Evolutionary conservation across 2,113 vertebrate species (phyloP).

Genomic region (Atherinomorus stipes): DNA sequence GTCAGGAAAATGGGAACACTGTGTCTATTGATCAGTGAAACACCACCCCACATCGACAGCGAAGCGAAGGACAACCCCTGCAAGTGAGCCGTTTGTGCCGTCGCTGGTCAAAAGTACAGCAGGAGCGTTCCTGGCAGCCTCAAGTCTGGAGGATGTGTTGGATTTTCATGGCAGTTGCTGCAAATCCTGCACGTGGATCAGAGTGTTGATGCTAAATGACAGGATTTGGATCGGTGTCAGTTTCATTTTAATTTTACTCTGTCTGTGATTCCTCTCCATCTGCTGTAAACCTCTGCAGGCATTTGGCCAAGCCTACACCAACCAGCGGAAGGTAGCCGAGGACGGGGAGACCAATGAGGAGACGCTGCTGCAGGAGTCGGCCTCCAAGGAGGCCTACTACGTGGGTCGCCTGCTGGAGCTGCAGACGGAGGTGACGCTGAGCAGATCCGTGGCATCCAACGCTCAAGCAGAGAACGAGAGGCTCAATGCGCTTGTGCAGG

Average conservation of each 20-base stretch:
- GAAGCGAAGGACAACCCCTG: slow-evolving; percentile 23
- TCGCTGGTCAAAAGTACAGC: slow-evolving; percentile 22
- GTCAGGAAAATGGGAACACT: slow-evolving; percentile 83
- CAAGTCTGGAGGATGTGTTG: not conserved
- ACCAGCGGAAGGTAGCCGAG: slow-evolving; percentile 96
- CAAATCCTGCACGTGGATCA: slow-evolving; percentile 37
- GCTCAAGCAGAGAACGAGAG: slow-evolving; percentile 91
- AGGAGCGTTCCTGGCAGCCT: slow-evolving; percentile 17
- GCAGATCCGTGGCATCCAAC: slow-evolving; percentile 87
- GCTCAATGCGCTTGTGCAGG: slow-evolving; percentile 86
- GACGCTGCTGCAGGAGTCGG: slow-evolving; percentile 94
- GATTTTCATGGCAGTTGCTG: slow-evolving; percentile 4
- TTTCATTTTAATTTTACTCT: slow-evolving; percentile 37
- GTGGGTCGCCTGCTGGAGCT: slow-evolving; percentile 91
- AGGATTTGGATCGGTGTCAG: slow-evolving; percentile 2
- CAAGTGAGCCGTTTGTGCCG: slow-evolving; percentile 11
- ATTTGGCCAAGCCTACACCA: slow-evolving; percentile 96
- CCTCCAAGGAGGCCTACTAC: slow-evolving; percentile 96
- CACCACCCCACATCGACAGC: slow-evolving; percentile 64
- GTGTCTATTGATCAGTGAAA: slow-evolving; percentile 83
- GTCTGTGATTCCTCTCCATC: not conserved
- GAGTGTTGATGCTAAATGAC: slow-evolving; percentile 14
- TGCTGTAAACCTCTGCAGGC: slow-evolving; percentile 81
- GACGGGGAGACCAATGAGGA: slow-evolving; percentile 96
- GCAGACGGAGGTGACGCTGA: slow-evolving; percentile 91